phyloP scores from a whole-genome alignment of 1,140 invertebrate species.

The Pissodes strobi region DNA sequence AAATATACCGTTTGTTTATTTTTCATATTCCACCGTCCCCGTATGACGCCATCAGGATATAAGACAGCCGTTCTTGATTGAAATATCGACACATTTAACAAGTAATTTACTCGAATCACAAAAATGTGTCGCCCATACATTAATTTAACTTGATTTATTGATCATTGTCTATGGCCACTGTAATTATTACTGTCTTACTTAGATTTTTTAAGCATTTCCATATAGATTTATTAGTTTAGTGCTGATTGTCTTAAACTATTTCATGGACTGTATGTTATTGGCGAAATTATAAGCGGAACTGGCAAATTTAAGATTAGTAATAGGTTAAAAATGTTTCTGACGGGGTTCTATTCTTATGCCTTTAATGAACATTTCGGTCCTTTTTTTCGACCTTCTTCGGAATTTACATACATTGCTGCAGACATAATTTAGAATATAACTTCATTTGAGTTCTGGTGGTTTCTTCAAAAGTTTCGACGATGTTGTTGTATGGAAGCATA shows the following conservation, averaged over 20 bases:
- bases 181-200: neutral
- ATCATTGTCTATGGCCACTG: slow-evolving; percentile 4
- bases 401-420: too few species aligned
- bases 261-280: too few species aligned
- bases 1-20: neutral
- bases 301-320: too few species aligned
- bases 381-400: too few species aligned
- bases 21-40: neutral
- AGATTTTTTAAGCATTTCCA: neutral
- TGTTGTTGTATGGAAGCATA: too few species aligned
- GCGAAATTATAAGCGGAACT: too few species aligned
- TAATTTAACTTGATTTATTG: slow-evolving; percentile 10
- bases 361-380: too few species aligned
- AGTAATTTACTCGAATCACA: neutral
- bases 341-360: too few species aligned
- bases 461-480: too few species aligned
- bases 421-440: too few species aligned
- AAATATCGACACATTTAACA: slow-evolving; percentile 7
- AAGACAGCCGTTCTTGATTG: neutral
- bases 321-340: too few species aligned
- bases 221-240: neutral
- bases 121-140: neutral
- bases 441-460: too few species aligned
- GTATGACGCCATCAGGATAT: slow-evolving; percentile 8
- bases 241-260: neutral